These are phyloP conservation scores for Tenodera sinensis DNA, from an alignment of 2,888 invertebrate species.

Conservation along the genomic window DNA sequence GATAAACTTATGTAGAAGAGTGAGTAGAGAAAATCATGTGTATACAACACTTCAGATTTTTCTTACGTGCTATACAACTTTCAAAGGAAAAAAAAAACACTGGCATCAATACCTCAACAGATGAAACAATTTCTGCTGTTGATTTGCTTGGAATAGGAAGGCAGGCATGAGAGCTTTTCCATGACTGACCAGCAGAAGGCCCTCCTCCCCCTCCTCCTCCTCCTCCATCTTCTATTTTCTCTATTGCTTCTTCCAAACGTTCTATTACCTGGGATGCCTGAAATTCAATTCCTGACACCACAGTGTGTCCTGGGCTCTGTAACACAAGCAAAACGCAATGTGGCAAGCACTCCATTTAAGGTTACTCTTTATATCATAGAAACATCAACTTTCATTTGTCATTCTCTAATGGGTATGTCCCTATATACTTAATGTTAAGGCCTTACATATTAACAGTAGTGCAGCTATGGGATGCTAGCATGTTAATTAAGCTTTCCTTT, in stretches of 20 bases:
- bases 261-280: conserved; percentile 71
- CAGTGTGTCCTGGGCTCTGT: not conserved
- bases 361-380: not conserved
- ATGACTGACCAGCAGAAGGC: conserved; percentile 27
- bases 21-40: too few species aligned
- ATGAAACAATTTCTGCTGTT: conserved; percentile 56
- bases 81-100: not conserved
- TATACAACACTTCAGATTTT: not conserved
- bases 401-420: not conserved
- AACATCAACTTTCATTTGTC: not conserved
- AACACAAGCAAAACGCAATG: not conserved
- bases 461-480: not conserved
- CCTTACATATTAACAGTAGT: not conserved
- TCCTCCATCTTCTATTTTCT: conserved; percentile 43
- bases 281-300: conserved; percentile 54
- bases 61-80: not conserved
- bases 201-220: conserved; percentile 34
- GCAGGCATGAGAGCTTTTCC: conserved; percentile 33
- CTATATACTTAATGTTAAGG: not conserved
- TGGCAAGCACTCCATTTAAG: not conserved
- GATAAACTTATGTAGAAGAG: too few species aligned
- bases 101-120: conserved; percentile 46
- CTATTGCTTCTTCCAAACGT: conserved; percentile 63
- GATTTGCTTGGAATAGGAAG: conserved; percentile 37
- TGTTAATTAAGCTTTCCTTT: not conserved